phyloP scores from a whole-genome alignment of 2,797 vertebrate genomes.

The Psittacula derbiana region DNA sequence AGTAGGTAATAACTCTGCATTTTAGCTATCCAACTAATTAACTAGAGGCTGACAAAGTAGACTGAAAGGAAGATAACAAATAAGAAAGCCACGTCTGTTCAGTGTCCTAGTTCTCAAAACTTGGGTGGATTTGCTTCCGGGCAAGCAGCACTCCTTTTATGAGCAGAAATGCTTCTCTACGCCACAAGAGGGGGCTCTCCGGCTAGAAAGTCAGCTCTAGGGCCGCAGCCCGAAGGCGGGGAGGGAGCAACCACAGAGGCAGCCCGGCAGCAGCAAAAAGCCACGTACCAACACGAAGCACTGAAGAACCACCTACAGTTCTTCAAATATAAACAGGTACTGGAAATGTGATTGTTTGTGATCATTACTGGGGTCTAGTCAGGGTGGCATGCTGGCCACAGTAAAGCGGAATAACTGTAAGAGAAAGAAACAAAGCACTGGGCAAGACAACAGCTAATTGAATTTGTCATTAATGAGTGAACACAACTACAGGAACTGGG shows the following conservation, averaged over 20 bases:
- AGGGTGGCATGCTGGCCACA: not conserved
- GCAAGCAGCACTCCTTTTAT: fast-evolving
- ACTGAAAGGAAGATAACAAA: not conserved
- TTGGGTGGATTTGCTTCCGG: fast-evolving
- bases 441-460: not conserved
- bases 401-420: not conserved
- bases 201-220: not conserved
- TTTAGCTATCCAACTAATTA: not conserved
- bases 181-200: constrained; percentile 23
- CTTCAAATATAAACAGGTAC: not conserved
- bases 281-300: not conserved
- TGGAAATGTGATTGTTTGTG: not conserved
- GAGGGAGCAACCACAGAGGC: not conserved
- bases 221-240: fast-evolving
- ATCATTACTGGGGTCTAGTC: not conserved
- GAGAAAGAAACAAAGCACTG: not conserved
- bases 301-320: not conserved
- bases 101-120: not conserved
- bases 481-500: not conserved
- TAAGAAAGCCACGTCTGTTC: not conserved
- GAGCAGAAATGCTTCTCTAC: not conserved
- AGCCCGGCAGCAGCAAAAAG: not conserved
- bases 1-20: not conserved
- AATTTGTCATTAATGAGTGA: not conserved
- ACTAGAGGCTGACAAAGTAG: not conserved